Conservation (phyloP, 2,797 vertebrate species). For the Falco rusticolus region DNA sequence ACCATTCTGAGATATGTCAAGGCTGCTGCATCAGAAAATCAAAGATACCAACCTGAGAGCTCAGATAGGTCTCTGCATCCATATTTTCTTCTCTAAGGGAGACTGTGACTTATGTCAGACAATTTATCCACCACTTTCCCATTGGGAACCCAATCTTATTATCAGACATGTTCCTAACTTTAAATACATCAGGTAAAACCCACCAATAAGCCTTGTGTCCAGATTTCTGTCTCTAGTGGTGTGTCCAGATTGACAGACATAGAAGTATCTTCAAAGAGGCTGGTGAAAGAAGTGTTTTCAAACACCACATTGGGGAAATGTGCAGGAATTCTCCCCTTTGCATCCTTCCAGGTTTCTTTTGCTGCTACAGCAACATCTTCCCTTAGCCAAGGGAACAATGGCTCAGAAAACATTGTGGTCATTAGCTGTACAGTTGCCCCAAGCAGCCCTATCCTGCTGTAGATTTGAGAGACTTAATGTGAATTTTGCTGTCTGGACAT, state of each 20-base stretch:
- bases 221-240: background rate
- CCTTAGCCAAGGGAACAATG: background rate
- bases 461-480: background rate
- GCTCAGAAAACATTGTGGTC: background rate
- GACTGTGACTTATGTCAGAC: background rate
- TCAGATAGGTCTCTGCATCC: background rate
- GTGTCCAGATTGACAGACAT: background rate
- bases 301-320: background rate
- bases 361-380: background rate
- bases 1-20: background rate
- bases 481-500: background rate
- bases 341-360: background rate
- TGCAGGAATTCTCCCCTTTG: background rate
- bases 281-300: background rate
- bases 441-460: background rate
- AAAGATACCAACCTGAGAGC: background rate
- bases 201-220: background rate
- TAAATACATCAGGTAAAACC: background rate
- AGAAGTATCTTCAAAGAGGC: background rate
- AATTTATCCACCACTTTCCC: background rate
- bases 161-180: background rate
- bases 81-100: background rate
- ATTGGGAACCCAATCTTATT: background rate
- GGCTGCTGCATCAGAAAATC: background rate
- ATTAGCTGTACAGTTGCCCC: background rate